Evolutionary conservation across 2,888 invertebrate species (phyloP).

Genomic region (Calliphora vomitoria): DNA sequence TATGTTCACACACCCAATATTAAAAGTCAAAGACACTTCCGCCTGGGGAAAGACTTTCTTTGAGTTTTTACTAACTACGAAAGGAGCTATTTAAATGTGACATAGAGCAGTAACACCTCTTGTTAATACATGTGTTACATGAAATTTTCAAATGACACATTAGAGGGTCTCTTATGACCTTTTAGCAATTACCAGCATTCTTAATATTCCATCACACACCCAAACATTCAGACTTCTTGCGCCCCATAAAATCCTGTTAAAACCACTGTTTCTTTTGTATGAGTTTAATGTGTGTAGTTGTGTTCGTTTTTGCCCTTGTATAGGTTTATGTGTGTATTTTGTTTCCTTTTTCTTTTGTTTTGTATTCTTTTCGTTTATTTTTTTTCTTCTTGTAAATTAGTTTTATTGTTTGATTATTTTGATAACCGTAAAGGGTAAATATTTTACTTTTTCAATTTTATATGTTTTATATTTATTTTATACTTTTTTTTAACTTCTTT

Average conservation of each 20-base stretch:
- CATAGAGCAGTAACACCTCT: not conserved
- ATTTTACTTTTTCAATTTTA: slow-evolving; percentile 41
- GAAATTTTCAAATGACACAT: not conserved
- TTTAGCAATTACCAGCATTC: not conserved
- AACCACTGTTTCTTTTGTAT: not conserved
- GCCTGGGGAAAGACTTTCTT: too few relatives aligned
- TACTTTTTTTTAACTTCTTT: slow-evolving; percentile 11
- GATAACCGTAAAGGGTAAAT: slow-evolving; percentile 62
- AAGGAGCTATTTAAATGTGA: not conserved
- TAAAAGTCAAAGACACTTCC: too few relatives aligned
- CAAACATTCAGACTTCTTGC: not conserved
- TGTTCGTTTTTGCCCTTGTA: not conserved
- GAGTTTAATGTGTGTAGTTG: not conserved
- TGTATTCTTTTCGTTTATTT: not conserved
- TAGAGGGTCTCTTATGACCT: not conserved
- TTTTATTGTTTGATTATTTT: slow-evolving; percentile 62
- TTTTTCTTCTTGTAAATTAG: slow-evolving; percentile 30
- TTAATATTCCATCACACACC: not conserved
- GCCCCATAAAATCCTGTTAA: not conserved
- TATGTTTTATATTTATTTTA: slow-evolving; percentile 20
- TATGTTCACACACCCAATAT: too few relatives aligned
- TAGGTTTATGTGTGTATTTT: not conserved
- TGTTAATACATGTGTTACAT: not conserved
- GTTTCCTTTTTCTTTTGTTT: not conserved
- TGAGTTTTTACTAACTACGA: not conserved